Evolutionary conservation across 2,113 vertebrate species (phyloP).

Genomic region (Sinocyclocheilus anophthalmus): DNA sequence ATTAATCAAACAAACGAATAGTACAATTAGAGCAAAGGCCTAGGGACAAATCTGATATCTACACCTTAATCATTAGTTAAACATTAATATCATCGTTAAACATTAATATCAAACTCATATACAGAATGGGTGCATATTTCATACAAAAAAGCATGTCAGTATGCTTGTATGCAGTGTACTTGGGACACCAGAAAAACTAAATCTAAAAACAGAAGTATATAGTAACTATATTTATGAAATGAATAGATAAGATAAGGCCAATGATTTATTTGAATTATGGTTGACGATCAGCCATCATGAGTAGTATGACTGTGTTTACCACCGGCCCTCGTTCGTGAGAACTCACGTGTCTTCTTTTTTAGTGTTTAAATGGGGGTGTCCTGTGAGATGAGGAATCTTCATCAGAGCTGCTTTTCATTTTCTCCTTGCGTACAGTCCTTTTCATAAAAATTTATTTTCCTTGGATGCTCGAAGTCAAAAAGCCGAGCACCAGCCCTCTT

Average conservation of each 20-base stretch:
- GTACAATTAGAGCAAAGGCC: background rate
- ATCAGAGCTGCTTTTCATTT: too few species aligned
- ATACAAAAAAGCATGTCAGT: background rate
- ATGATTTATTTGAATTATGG: background rate
- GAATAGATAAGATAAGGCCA: background rate
- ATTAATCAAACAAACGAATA: conserved; percentile 2
- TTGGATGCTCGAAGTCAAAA: too few species aligned
- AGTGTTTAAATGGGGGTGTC: conserved; percentile 13
- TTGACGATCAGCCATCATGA: background rate
- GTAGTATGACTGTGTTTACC: background rate
- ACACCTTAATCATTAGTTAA: background rate
- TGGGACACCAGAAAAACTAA: background rate
- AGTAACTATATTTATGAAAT: background rate
- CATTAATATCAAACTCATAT: conserved; percentile 17
- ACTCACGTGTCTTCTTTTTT: too few species aligned
- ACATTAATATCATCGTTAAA: background rate
- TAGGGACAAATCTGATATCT: background rate
- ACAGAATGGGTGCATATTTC: background rate
- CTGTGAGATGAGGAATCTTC: background rate
- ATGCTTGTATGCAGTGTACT: background rate
- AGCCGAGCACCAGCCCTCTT: too few species aligned
- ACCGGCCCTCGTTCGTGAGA: too few species aligned
- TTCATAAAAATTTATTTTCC: too few species aligned
- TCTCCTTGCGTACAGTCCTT: too few species aligned
- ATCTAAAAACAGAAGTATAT: background rate